Conservation (phyloP, 2,113 vertebrate species). For the Typhlomys cinereus region DNA sequence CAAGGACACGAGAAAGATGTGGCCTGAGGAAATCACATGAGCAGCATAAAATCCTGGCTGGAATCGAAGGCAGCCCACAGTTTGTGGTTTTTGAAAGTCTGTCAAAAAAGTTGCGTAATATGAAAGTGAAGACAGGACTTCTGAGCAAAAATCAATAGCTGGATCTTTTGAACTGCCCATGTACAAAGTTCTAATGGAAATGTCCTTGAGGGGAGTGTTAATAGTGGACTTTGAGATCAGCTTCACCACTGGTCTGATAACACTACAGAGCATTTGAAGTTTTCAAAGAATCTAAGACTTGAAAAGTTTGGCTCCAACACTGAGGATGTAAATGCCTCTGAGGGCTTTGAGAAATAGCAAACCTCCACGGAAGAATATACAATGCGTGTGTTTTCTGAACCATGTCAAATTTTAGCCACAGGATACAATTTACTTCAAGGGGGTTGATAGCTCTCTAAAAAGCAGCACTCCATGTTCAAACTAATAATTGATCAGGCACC, state of each 20-base stretch:
- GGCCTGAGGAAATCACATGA: conserved; percentile 84
- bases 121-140: conserved; percentile 82
- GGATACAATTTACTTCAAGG: conserved; percentile 86
- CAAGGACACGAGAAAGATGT: conserved; percentile 86
- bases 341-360: conserved; percentile 78
- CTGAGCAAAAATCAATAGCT: conserved; percentile 86
- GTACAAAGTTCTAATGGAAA: conserved; percentile 87
- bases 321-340: conserved; percentile 75
- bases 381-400: conserved; percentile 72
- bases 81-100: conserved; percentile 84
- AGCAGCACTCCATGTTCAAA: conserved; percentile 79
- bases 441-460: conserved; percentile 81
- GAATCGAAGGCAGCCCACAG: conserved; percentile 78
- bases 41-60: conserved; percentile 81
- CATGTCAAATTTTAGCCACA: conserved; percentile 82
- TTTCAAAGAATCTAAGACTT: conserved; percentile 79
- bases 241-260: conserved; percentile 74
- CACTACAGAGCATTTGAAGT: conserved; percentile 78
- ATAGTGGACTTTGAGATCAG: conserved; percentile 84
- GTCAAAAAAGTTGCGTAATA: conserved; percentile 84
- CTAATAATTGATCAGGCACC: conserved; percentile 82
- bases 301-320: conserved; percentile 77
- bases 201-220: conserved; percentile 85
- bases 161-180: conserved; percentile 84
- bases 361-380: conserved; percentile 60